A percentile compares a stretch with the other conserved stretches of the same genome.
These are phyloP conservation scores for Zaprionus lineosus DNA, from an alignment of 2,888 invertebrate genomes.

Conservation along the genomic window DNA sequence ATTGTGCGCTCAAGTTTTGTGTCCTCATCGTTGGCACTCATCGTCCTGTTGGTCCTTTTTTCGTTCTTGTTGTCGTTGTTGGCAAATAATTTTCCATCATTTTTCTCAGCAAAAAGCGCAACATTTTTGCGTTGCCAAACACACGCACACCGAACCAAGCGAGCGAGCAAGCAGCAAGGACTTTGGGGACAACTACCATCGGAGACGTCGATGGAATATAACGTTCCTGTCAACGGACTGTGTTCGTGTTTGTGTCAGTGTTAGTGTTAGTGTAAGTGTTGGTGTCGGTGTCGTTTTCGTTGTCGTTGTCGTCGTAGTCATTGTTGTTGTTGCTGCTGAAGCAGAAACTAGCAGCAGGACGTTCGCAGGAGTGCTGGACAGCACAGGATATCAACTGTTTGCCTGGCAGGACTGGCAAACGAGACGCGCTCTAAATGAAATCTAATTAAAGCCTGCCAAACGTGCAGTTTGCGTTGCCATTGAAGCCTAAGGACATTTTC, in stretches of 20 bases:
- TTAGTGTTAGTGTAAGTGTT: conserved; percentile 7
- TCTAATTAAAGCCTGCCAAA: conserved; percentile 67
- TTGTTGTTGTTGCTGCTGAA: neutral
- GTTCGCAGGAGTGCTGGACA: neutral
- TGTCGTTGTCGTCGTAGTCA: conserved; percentile 35
- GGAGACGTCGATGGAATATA: too few species aligned
- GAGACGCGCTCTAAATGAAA: conserved; percentile 56
- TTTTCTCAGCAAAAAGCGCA: conserved; percentile 72
- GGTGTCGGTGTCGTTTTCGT: neutral
- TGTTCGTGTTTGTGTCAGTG: conserved; percentile 21
- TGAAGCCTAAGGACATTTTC: conserved; percentile 22
- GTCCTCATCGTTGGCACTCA: neutral
- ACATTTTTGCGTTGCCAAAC: conserved; percentile 44
- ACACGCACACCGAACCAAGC: neutral
- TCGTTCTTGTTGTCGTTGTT: too few species aligned
- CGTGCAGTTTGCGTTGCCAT: conserved; percentile 50
- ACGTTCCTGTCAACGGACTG: conserved; percentile 53
- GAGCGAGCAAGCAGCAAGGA: neutral
- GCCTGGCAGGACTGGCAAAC: conserved; percentile 11
- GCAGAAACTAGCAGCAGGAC: neutral
- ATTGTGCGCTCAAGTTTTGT: conserved; percentile 46
- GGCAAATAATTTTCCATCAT: conserved; percentile 76
- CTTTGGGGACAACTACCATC: too few species aligned
- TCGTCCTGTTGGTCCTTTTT: too few species aligned
- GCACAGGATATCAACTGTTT: conserved; percentile 24